Conservation (phyloP, 2,113 vertebrate genomes). For the Ceratotherium simum region DNA sequence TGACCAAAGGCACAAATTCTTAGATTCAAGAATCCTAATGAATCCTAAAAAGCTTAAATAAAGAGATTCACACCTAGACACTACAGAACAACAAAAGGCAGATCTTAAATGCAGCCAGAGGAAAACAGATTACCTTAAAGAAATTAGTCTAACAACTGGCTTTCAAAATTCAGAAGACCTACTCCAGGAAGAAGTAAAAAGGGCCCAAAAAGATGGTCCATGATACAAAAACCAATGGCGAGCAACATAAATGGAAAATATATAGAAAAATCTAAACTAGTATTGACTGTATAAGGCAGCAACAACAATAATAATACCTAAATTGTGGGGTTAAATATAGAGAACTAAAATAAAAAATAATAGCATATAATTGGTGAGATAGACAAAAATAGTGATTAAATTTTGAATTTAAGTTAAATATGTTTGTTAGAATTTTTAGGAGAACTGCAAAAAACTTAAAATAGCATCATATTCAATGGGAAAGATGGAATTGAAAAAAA, state of each 20-base stretch:
- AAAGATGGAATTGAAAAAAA: neutral
- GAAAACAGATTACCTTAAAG: neutral
- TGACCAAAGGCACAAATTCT: neutral
- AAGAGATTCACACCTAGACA: neutral
- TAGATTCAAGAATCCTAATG: neutral
- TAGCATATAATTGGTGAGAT: neutral
- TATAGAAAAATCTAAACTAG: neutral
- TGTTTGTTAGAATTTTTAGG: neutral
- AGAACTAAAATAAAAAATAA: neutral
- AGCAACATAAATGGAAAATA: neutral
- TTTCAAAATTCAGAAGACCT: neutral
- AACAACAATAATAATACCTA: neutral
- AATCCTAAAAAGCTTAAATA: neutral
- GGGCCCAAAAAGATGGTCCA: neutral
- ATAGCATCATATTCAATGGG: neutral
- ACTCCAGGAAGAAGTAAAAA: neutral
- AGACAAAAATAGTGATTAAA: neutral
- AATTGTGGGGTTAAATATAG: neutral
- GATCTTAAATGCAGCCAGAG: neutral
- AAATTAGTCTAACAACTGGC: neutral
- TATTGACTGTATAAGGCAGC: neutral
- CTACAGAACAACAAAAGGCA: neutral
- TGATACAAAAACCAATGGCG: neutral
- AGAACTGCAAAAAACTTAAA: neutral
- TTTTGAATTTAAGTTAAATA: neutral